Conservation (phyloP, 2,113 vertebrate species). For the Macrotus californicus region DNA sequence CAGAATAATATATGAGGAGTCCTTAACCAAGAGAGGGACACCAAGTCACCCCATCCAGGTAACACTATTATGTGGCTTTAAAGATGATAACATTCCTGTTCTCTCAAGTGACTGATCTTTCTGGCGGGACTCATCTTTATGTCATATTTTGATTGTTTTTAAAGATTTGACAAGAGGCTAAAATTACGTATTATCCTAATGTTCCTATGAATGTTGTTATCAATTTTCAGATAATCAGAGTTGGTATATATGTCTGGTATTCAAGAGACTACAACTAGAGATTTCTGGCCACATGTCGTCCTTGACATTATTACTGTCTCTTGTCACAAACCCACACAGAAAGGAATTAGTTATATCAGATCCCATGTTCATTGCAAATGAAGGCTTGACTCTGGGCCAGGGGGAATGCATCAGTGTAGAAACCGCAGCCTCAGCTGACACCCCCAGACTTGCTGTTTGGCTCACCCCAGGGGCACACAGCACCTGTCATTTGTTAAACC, state of each 20-base stretch:
- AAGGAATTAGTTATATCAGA: not conserved
- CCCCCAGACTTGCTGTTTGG: not conserved
- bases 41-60: not conserved
- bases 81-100: not conserved
- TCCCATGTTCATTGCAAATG: constrained; percentile 22
- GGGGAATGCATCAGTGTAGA: not conserved
- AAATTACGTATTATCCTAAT: not conserved
- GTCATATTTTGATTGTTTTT: not conserved
- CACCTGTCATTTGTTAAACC: not conserved
- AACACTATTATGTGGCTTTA: not conserved
- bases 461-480: not conserved
- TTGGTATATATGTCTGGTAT: not conserved
- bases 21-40: not conserved
- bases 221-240: not conserved
- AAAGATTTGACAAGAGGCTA: not conserved
- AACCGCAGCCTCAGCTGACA: not conserved
- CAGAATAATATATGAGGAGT: not conserved
- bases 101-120: not conserved
- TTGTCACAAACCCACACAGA: not conserved
- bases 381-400: not conserved
- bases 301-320: constrained; percentile 5
- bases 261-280: not conserved
- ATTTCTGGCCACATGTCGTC: constrained; percentile 13
- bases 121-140: not conserved
- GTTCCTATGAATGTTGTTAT: not conserved